phyloP scores from a whole-genome alignment of 2,113 vertebrate genomes.

The Gopherus evgoodei region DNA sequence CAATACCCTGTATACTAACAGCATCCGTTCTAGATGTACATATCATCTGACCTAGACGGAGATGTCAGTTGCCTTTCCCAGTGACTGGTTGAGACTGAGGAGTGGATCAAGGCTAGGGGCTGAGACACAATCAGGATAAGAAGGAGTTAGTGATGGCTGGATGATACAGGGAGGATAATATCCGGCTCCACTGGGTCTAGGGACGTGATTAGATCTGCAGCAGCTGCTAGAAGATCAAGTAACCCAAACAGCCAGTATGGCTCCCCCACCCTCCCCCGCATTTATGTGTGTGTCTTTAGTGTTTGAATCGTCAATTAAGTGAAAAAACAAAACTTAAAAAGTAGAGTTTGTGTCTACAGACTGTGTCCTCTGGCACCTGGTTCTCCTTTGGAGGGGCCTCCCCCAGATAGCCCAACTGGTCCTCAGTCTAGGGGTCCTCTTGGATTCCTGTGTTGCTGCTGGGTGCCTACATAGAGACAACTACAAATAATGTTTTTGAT shows the following conservation, averaged over 20 bases:
- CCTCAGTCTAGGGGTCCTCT: not conserved
- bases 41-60: not conserved
- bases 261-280: accelerated
- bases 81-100: not conserved
- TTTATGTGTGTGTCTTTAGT: not conserved
- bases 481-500: not conserved
- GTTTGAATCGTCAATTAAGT: not conserved
- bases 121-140: not conserved
- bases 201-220: not conserved
- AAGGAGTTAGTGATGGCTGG: not conserved
- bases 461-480: not conserved
- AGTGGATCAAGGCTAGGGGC: not conserved
- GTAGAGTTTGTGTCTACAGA: not conserved
- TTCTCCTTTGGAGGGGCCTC: not conserved
- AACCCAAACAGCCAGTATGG: not conserved
- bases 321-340: not conserved
- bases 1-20: not conserved
- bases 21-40: not conserved
- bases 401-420: not conserved
- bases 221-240: not conserved
- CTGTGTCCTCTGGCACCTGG: accelerated
- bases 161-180: accelerated
- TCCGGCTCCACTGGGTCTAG: not conserved
- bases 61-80: not conserved
- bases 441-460: not conserved